Base-by-base conservation (phyloP, 1,140 invertebrate genomes). In the Macrobrachium nipponense region DNA sequence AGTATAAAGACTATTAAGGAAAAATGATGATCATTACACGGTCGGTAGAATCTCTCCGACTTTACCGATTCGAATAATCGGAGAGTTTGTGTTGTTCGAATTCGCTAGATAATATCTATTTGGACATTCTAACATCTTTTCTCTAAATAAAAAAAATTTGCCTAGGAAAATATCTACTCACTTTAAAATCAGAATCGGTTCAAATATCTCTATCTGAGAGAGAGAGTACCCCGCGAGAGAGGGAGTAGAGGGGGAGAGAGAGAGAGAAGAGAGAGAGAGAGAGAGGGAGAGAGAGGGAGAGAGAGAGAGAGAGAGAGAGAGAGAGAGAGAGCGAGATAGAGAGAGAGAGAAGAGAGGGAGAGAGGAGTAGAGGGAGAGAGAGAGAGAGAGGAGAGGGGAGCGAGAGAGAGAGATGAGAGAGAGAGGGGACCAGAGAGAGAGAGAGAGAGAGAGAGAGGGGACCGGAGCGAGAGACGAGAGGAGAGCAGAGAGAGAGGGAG, bases 261-360 rank as follows among this genome's bases (percentile, higher is more conserved):
- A 11, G 27, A 43, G 36, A 73, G 58, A 73, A 73, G 18, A n/a
- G 72, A n/a, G 72, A 73, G 20, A 27, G n/a, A 27, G 20, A 73
- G 20, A 73, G 14, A 73, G 72, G 7, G 72, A 73, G 58, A 72
- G 20, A 43, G 18, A 72, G 23, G 43, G 72, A 27, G 72, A 43
- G 23, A 27, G 72, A 43, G 20, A 43, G 27, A 10, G n/a, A 73
- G 23, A 73, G 70, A 27, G 23, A 20, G 58, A 51, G 68, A 72
- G 68, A 23, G 68, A 72, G 68, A 72, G 68, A 23, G 20, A 72
- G 20, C 5, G 68, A 72, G 68, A 72, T 15, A 72, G 68, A 72
- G 68, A 72, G 68, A 72, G 68, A 72, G 68, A 72, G 68, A 72
- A 72, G 68, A 72, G 68, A 72, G 68, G 23, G 68, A 72, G 68